phyloP scores from a whole-genome alignment of 2,797 vertebrate species.

The Ceryle rudis region DNA sequence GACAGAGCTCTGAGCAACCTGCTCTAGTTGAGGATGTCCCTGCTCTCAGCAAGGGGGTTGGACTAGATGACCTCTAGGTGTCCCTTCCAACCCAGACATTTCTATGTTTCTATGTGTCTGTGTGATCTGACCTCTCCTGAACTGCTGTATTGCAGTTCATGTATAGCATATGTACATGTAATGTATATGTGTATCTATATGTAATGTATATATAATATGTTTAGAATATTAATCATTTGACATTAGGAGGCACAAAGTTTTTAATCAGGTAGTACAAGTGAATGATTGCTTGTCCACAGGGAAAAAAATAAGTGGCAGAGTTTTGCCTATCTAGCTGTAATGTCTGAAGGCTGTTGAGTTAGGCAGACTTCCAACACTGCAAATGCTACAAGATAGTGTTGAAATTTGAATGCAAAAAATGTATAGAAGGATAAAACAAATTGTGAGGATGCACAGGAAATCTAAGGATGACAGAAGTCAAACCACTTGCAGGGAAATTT shows the following conservation, averaged over 20 bases:
- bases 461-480: background rate
- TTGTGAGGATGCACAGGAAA: background rate
- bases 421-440: background rate
- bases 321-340: background rate
- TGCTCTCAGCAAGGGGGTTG: too few species aligned
- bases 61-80: too few species aligned
- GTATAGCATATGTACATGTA: too few species aligned
- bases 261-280: background rate
- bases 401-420: background rate
- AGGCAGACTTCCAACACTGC: background rate
- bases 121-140: background rate
- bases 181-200: too few species aligned
- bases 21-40: too few species aligned
- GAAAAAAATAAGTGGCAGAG: background rate
- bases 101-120: background rate
- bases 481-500: background rate
- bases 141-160: background rate
- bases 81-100: too few species aligned
- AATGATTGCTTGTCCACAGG: background rate
- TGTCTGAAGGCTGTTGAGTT: background rate
- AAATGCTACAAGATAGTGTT: background rate
- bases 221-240: background rate
- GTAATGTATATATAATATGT: too few species aligned
- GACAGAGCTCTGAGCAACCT: too few species aligned
- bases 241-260: background rate